Conservation (phyloP, 2,797 vertebrate species). For the Erethizon dorsatum region DNA sequence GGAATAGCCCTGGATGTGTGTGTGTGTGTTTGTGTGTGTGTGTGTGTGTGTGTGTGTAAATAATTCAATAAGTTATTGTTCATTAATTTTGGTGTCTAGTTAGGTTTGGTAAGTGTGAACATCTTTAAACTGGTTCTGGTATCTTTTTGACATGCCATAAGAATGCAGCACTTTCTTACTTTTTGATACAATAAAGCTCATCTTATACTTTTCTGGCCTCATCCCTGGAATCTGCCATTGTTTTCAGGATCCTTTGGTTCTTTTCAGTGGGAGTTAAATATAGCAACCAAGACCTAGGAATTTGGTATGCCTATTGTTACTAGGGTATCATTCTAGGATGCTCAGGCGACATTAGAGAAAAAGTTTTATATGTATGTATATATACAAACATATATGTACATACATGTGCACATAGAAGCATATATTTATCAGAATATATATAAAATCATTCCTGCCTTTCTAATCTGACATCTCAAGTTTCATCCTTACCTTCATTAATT, state of each 20-base stretch:
- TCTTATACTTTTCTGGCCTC: background rate
- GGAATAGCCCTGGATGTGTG: background rate
- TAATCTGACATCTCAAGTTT: background rate
- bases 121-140: background rate
- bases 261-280: background rate
- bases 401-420: background rate
- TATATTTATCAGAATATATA: background rate
- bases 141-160: background rate
- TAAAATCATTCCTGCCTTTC: background rate
- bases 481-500: background rate
- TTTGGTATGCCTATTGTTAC: background rate
- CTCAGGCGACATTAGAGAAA: background rate
- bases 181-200: background rate
- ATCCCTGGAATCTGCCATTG: background rate
- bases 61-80: background rate
- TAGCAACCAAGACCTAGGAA: background rate
- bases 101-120: background rate
- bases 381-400: background rate
- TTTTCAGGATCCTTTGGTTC: background rate
- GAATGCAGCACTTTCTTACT: background rate
- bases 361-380: background rate
- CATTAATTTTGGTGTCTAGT: background rate
- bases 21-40: background rate
- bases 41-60: background rate
- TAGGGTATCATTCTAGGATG: background rate